These are phyloP conservation scores for Forbesichthys agassizii DNA, from an alignment of 2,113 vertebrate genomes.

Conservation along the genomic window DNA sequence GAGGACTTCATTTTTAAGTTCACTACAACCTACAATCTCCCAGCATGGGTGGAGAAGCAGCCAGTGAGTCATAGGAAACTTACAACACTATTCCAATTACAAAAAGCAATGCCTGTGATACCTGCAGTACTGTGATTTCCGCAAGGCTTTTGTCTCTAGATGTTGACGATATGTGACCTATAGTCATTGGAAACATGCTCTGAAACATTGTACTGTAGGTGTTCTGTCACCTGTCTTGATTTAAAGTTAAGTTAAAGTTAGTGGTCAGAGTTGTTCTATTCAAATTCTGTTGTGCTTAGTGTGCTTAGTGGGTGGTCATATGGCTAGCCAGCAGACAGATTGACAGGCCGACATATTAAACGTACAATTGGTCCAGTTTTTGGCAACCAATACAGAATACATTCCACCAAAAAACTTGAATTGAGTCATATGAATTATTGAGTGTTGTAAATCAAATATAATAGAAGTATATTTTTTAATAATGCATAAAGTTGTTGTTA, in stretches of 20 bases:
- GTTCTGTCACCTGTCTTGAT: slow-evolving; percentile 48
- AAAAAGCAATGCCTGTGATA: slow-evolving; percentile 58
- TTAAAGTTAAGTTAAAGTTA: slow-evolving; percentile 17
- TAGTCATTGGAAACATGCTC: slow-evolving; percentile 36
- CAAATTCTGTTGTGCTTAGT: slow-evolving; percentile 34
- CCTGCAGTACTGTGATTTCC: slow-evolving; percentile 28
- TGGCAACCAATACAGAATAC: slow-evolving; percentile 32
- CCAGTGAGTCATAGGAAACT: slow-evolving; percentile 75
- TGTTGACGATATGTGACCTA: slow-evolving; percentile 37
- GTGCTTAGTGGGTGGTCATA: slow-evolving; percentile 69
- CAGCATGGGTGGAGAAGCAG: slow-evolving; percentile 68
- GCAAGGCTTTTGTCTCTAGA: slow-evolving; percentile 33
- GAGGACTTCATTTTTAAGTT: slow-evolving; percentile 70
- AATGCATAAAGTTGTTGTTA: background rate
- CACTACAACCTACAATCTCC: slow-evolving; percentile 68
- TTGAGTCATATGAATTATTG: slow-evolving; percentile 14
- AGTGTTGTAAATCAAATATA: background rate
- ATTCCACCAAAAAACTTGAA: slow-evolving; percentile 4
- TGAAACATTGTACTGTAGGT: slow-evolving; percentile 47
- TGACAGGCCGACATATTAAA: slow-evolving; percentile 24
- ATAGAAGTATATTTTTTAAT: background rate
- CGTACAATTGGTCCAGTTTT: slow-evolving; percentile 23
- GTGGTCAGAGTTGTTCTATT: slow-evolving; percentile 21
- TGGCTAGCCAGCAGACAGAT: slow-evolving; percentile 9
- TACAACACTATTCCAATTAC: slow-evolving; percentile 74